Evolutionary conservation across 2,888 invertebrate species (phyloP).

Genomic region (Apomyelois bistriatella): DNA sequence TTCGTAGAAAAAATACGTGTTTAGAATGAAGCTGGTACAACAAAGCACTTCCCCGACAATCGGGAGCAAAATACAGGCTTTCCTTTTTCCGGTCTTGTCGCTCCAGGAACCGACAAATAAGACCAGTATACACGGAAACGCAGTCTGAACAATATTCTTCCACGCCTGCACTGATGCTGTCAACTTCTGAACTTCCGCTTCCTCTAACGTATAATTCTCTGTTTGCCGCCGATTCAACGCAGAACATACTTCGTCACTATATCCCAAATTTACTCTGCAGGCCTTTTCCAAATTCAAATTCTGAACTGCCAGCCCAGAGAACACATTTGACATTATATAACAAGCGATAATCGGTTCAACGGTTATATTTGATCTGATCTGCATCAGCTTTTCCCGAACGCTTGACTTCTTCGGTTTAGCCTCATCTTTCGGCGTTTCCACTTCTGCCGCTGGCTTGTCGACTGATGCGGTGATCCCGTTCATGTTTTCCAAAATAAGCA

Average conservation of each 20-base stretch:
- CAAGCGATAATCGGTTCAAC: slow-evolving; percentile 85
- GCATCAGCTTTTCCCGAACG: slow-evolving; percentile 65
- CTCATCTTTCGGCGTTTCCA: slow-evolving; percentile 49
- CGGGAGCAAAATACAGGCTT: slow-evolving; percentile 80
- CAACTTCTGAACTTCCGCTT: slow-evolving; percentile 81
- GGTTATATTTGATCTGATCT: slow-evolving; percentile 81
- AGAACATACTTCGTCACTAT: slow-evolving; percentile 86
- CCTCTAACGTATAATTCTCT: slow-evolving; percentile 83
- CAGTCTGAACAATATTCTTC: slow-evolving; percentile 79
- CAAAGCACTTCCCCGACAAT: slow-evolving; percentile 77
- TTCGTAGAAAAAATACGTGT: slow-evolving; percentile 80
- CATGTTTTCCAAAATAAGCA: slow-evolving; percentile 45
- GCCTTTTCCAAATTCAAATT: slow-evolving; percentile 92
- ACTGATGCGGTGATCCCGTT: slow-evolving; percentile 60
- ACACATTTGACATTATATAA: slow-evolving; percentile 84
- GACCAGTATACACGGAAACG: slow-evolving; percentile 77
- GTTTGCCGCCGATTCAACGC: slow-evolving; percentile 87
- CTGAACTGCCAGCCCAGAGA: slow-evolving; percentile 88
- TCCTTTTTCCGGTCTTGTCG: slow-evolving; percentile 79
- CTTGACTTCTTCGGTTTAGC: slow-evolving; percentile 46
- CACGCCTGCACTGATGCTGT: slow-evolving; percentile 79
- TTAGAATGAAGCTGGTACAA: slow-evolving; percentile 72
- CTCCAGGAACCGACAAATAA: slow-evolving; percentile 83
- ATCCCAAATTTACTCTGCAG: slow-evolving; percentile 89
- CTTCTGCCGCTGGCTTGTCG: slow-evolving; percentile 53